Percentiles rank a stretch among this genome's conserved stretches.
phyloP scores from a whole-genome alignment of 2,888 invertebrate genomes.

The Rhorus exstirpatorius region DNA sequence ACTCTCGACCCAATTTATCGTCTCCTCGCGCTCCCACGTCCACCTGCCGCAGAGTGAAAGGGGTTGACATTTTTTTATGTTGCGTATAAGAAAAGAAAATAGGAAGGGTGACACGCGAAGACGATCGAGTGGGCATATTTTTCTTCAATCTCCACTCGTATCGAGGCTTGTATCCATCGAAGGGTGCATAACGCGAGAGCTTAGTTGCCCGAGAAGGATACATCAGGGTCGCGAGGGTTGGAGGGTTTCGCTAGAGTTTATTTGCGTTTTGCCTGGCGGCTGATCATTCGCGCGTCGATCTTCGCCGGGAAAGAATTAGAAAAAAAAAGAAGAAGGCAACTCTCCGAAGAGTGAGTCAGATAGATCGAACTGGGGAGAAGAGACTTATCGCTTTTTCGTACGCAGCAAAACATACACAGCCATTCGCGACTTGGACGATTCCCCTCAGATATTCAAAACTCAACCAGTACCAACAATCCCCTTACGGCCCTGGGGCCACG shows the following conservation, averaged over 20 bases:
- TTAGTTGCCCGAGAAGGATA: slow-evolving; percentile 48
- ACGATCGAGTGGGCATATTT: slow-evolving; percentile 78
- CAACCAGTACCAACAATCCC: slow-evolving; percentile 61
- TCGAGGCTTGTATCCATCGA: slow-evolving; percentile 44
- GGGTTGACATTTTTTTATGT: not conserved
- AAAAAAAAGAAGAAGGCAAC: slow-evolving; percentile 45
- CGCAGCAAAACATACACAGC: slow-evolving; percentile 58
- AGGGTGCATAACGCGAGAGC: slow-evolving; percentile 37
- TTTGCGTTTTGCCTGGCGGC: slow-evolving; percentile 85
- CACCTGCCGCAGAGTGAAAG: not conserved
- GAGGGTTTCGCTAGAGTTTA: slow-evolving; percentile 78
- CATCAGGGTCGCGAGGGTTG: slow-evolving; percentile 50
- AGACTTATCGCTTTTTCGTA: slow-evolving; percentile 75
- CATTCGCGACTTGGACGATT: slow-evolving; percentile 51
- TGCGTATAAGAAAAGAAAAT: slow-evolving; percentile 22
- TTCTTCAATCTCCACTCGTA: slow-evolving; percentile 78
- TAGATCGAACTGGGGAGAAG: slow-evolving; percentile 66
- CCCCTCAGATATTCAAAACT: slow-evolving; percentile 65
- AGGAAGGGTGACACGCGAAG: slow-evolving; percentile 33
- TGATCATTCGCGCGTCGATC: slow-evolving; percentile 81
- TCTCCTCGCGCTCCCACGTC: not conserved
- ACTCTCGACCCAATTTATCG: not conserved
- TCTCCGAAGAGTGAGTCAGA: slow-evolving; percentile 7
- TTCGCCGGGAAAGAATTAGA: slow-evolving; percentile 73
- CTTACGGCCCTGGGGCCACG: slow-evolving; percentile 71